Evolutionary conservation across 2,797 vertebrate genomes (phyloP), one percentile per base, ranked within the genome.

Genomic region (Poecilia picta): DNA sequence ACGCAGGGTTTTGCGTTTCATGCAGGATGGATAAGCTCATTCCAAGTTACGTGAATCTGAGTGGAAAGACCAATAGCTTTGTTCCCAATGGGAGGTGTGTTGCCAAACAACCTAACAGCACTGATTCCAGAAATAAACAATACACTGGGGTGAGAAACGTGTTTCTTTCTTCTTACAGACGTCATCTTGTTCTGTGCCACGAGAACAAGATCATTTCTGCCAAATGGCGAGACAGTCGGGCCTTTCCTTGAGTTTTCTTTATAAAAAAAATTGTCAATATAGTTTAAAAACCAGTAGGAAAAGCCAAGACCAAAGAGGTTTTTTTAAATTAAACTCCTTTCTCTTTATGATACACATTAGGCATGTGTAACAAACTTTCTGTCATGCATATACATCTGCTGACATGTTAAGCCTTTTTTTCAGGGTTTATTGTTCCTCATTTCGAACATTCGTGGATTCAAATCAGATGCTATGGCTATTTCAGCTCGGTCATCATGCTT

Each of bases 21-120:
- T 33, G 51, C 51, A 62, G 31, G 85, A 53, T 84, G 83, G 90
- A 93, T 93, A 90, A 91, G 81, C 72, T 83, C 74, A 74, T 84
- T 89, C 83, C 83, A 83, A 28, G 77, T 74, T 77, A 80, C 85
- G 81, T 84, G 79, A 85, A 82, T 88, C 80, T 68, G 75, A 87
- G 73, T 76, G 76, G 80, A 75, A 83, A 41, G 47, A 83, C 80
- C 76, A 68, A 76, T 77, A 77, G 83, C 64, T 74, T 49, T 62
- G 64, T 78, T 85, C 78, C 77, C 84, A 20, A 73, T 77, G 83
- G 76, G 23, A 62, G 12, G 33, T 43, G 39, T 49, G 45, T 59
- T 76, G 75, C 72, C 74, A 86, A 89, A 77, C 72, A 75, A 46
- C n/a, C 1, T 18, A 51, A 53, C 76, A 80, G 39, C 82, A 49